A percentile compares a stretch with the other conserved stretches of the same genome.
These are phyloP conservation scores for Megalops atlanticus DNA, from an alignment of 2,113 vertebrate species.

Conservation along the genomic window DNA sequence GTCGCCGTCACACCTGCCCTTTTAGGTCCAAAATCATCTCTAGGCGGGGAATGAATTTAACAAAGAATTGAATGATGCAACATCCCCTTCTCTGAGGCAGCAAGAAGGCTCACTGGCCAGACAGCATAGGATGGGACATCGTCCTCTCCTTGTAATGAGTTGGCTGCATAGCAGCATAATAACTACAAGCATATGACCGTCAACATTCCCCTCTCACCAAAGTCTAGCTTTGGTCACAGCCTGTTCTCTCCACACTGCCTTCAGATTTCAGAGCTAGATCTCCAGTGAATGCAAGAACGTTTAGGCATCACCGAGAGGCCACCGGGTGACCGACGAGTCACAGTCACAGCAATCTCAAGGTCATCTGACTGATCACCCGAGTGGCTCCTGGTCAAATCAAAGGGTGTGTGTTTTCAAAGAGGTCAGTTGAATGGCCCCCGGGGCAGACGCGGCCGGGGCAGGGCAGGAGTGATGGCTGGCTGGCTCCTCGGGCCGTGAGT, in stretches of 20 bases:
- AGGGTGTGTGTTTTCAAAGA: neutral
- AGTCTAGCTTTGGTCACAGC: neutral
- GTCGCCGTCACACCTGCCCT: neutral
- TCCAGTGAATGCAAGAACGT: neutral
- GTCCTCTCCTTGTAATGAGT: neutral
- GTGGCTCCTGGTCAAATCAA: neutral
- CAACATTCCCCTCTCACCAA: neutral
- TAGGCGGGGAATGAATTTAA: too few relatives aligned
- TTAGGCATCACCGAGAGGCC: too few relatives aligned
- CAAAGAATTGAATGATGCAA: neutral
- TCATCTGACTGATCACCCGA: neutral
- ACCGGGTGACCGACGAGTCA: neutral
- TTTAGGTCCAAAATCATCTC: too few relatives aligned
- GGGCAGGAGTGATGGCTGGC: neutral
- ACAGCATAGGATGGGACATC: neutral
- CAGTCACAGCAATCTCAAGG: neutral
- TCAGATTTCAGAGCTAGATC: neutral
- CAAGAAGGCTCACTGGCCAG: conserved; percentile 5
- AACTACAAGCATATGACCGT: neutral
- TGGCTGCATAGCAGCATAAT: neutral
- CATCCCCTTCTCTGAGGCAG: neutral
- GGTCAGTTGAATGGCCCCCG: neutral
- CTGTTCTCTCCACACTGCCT: too few relatives aligned
- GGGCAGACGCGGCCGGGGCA: neutral
- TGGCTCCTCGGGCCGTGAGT: neutral